phyloP scores from a whole-genome alignment of 2,888 invertebrate genomes.

The Odontomyia ornata region DNA sequence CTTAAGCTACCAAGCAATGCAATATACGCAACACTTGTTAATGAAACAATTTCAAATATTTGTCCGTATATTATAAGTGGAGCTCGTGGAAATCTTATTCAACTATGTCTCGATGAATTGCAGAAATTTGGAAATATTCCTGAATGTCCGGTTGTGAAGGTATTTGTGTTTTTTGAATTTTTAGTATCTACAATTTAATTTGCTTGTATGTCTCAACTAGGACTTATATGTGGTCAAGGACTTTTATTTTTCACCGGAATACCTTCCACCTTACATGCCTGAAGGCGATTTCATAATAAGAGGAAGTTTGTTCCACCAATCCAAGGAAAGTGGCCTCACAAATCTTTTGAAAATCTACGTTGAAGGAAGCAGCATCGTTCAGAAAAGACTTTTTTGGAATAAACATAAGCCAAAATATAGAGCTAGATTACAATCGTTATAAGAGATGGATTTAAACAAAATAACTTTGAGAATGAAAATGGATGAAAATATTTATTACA shows the following conservation, averaged over 20 bases:
- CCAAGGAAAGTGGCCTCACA: no score
- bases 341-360: no score
- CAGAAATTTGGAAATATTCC: not conserved
- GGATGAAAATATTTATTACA: no score
- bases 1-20: not conserved
- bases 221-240: not conserved
- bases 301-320: not conserved
- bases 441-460: no score
- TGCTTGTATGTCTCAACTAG: not conserved
- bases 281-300: not conserved
- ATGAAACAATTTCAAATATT: not conserved
- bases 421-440: no score
- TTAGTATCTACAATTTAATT: no score
- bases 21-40: not conserved
- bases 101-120: not conserved
- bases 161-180: not conserved
- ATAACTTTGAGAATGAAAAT: no score
- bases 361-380: no score
- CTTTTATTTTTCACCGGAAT: not conserved
- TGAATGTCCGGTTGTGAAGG: not conserved
- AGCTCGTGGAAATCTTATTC: not conserved
- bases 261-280: not conserved
- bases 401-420: no score
- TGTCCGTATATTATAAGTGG: not conserved
- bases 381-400: no score